Conservation (phyloP, 2,113 vertebrate genomes). For the Silurus glanis region DNA sequence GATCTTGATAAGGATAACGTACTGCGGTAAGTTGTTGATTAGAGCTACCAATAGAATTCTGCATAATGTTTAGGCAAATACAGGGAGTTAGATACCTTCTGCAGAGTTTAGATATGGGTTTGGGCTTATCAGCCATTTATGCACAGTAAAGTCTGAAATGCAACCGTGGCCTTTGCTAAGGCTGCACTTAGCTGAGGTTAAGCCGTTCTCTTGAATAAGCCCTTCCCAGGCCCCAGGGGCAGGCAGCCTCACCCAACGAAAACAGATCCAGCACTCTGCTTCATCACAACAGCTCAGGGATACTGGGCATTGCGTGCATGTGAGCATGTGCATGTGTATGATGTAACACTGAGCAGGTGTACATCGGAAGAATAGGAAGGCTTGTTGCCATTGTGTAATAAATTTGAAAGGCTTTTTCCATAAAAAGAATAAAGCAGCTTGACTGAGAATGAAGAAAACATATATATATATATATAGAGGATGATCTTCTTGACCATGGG, state of each 20-base stretch:
- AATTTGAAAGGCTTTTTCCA: conserved; percentile 10
- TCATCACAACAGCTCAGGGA: conserved; percentile 25
- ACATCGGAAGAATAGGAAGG: conserved; percentile 18
- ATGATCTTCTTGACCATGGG: not conserved
- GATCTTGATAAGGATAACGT: conserved; percentile 25
- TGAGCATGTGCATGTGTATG: conserved; percentile 21
- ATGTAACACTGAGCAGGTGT: conserved; percentile 35
- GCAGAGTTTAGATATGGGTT: not conserved
- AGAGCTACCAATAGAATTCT: not conserved
- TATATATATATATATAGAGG: not conserved
- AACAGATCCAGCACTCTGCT: conserved; percentile 26
- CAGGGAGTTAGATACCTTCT: not conserved
- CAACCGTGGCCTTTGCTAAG: conserved; percentile 9
- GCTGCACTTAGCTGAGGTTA: conserved; percentile 18
- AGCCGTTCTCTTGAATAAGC: conserved; percentile 31
- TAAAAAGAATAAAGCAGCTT: not conserved
- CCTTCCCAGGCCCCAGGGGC: conserved; percentile 35
- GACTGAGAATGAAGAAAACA: not conserved
- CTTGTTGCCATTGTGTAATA: not conserved
- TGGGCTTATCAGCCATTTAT: not conserved
- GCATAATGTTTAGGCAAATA: not conserved
- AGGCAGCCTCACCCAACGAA: conserved; percentile 27
- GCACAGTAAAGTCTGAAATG: not conserved
- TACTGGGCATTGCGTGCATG: conserved; percentile 22
- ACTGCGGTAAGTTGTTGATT: not conserved